Conservation (phyloP, 64 coral and sea anemone genomes). For the Trachythela sp. region DNA sequence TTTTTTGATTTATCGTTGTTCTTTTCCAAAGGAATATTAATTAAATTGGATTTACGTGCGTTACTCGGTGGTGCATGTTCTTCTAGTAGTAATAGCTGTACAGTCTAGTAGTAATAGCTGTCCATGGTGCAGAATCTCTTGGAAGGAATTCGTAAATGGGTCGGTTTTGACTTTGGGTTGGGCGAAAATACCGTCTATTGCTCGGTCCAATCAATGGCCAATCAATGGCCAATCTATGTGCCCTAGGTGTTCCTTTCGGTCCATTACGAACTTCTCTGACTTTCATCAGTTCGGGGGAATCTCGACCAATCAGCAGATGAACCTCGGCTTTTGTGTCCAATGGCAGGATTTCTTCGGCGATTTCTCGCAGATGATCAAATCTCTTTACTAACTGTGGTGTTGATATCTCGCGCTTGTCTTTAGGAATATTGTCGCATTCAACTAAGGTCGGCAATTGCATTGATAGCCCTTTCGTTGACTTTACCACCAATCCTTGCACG, state of each 20-base stretch:
- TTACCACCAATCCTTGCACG: neutral
- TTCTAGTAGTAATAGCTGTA: too few relatives aligned
- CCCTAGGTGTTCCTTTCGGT: neutral
- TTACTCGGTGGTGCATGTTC: too few relatives aligned
- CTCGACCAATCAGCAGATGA: too few relatives aligned
- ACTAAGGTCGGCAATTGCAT: neutral
- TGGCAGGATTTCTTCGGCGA: neutral
- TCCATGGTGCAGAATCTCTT: too few relatives aligned
- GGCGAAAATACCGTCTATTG: too few relatives aligned
- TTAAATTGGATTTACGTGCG: too few relatives aligned
- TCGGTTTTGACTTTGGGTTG: too few relatives aligned
- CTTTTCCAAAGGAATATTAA: too few relatives aligned
- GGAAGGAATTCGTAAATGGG: too few relatives aligned
- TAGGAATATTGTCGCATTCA: neutral
- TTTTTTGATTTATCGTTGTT: too few relatives aligned
- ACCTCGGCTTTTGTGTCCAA: neutral
- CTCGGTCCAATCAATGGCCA: neutral
- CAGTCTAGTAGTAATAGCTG: too few relatives aligned
- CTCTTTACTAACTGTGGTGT: neutral
- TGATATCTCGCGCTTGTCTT: neutral
- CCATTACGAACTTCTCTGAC: neutral
- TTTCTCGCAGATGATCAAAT: neutral
- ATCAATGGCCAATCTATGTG: neutral
- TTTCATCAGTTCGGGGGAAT: neutral
- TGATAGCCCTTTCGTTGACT: neutral